Evolutionary conservation across 1,140 invertebrate genomes (phyloP).

Genomic region (Drosophila sproati): DNA sequence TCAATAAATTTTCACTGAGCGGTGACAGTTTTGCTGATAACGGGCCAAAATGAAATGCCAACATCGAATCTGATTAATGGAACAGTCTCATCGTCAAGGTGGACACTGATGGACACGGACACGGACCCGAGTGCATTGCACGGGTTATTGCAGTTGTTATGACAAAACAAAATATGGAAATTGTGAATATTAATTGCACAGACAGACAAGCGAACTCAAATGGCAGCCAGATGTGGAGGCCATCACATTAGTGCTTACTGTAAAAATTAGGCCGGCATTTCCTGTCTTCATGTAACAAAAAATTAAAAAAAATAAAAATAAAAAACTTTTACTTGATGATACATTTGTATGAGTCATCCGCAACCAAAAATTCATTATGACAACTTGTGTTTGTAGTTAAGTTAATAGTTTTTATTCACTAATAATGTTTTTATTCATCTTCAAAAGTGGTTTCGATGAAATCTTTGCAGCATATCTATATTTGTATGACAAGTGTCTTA

Average conservation of each 20-base stretch:
- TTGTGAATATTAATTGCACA: constrained; percentile 61
- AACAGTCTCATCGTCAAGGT: constrained; percentile 47
- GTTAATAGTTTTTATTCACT: background rate
- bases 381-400: background rate
- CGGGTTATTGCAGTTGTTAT: constrained; percentile 49
- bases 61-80: constrained; percentile 74
- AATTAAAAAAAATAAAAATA: too few relatives aligned
- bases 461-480: background rate
- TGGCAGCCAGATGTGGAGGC: constrained; percentile 21
- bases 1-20: constrained; percentile 67
- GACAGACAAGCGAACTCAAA: constrained; percentile 4
- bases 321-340: constrained; percentile 27
- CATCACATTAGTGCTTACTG: constrained; percentile 13
- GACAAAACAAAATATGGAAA: constrained; percentile 31
- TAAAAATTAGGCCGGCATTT: constrained; percentile 67
- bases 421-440: background rate
- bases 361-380: constrained; percentile 16
- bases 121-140: constrained; percentile 51
- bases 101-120: constrained; percentile 23
- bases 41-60: constrained; percentile 38
- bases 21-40: constrained; percentile 76
- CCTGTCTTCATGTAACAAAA: constrained; percentile 36
- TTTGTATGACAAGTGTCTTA: too few relatives aligned
- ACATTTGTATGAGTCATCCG: constrained; percentile 36
- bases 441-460: background rate